phyloP scores from a whole-genome alignment of 2,797 vertebrate species.

The Leuciscus waleckii region DNA sequence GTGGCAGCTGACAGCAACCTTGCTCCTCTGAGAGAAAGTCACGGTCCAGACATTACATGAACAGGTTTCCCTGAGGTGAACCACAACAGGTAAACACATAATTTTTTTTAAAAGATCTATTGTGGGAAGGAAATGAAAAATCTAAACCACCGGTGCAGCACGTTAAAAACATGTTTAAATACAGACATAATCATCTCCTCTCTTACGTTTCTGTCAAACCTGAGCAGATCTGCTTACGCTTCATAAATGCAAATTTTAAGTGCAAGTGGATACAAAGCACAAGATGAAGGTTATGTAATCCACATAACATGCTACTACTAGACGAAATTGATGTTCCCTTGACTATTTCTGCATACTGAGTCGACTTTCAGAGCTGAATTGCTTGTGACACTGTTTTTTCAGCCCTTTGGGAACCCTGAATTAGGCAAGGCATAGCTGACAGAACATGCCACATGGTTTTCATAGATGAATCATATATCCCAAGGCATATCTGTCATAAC shows the following conservation, averaged over 20 bases:
- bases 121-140: constrained; percentile 35
- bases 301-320: not conserved
- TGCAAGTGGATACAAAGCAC: not conserved
- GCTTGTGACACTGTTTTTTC: constrained; percentile 19
- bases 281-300: not conserved
- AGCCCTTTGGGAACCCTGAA: constrained; percentile 21
- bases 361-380: constrained; percentile 6
- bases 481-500: constrained; percentile 53
- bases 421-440: constrained; percentile 34
- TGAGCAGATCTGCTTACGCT: not conserved
- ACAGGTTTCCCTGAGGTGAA: constrained; percentile 28
- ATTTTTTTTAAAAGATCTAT: too few relatives aligned
- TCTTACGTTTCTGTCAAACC: not conserved
- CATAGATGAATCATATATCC: constrained; percentile 37
- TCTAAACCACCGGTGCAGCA: not conserved
- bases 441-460: constrained; percentile 40
- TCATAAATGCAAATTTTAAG: constrained; percentile 14
- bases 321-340: not conserved
- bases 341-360: not conserved
- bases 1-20: constrained; percentile 43
- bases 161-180: not conserved
- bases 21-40: constrained; percentile 46
- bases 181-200: not conserved
- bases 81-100: constrained; percentile 48
- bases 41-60: constrained; percentile 5